phyloP scores from a whole-genome alignment of 2,888 invertebrate genomes.

The Lathronympha strigana region DNA sequence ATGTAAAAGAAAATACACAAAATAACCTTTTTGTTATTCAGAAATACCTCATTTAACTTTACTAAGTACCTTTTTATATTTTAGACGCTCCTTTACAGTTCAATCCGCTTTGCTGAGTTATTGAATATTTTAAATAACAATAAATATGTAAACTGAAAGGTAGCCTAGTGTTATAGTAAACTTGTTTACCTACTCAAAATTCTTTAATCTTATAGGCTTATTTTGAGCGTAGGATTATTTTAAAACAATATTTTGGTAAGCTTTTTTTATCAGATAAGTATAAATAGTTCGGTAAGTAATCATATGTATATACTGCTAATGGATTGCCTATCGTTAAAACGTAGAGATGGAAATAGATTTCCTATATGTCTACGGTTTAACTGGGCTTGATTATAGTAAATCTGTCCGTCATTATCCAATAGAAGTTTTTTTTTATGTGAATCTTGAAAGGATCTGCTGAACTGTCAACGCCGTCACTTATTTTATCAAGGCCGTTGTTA shows the following conservation, averaged over 20 bases:
- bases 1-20: not conserved
- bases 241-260: not conserved
- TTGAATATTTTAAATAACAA: not conserved
- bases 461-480: too few relatives aligned
- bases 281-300: too few relatives aligned
- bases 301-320: not conserved
- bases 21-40: not conserved
- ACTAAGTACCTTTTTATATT: not conserved
- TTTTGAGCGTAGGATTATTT: slow-evolving; percentile 6
- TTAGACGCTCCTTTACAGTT: not conserved
- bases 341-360: not conserved
- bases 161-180: not conserved
- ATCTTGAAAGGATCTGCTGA: too few relatives aligned
- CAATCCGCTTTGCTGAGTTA: not conserved
- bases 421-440: too few relatives aligned
- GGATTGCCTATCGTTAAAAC: not conserved
- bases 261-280: not conserved
- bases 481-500: too few relatives aligned
- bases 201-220: slow-evolving; percentile 8
- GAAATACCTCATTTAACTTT: not conserved
- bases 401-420: too few relatives aligned
- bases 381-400: too few relatives aligned
- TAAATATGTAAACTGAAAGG: not conserved
- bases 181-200: not conserved
- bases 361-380: too few relatives aligned